Conservation (phyloP, 2,797 vertebrate species). For the Schizothorax lantsangensis region DNA sequence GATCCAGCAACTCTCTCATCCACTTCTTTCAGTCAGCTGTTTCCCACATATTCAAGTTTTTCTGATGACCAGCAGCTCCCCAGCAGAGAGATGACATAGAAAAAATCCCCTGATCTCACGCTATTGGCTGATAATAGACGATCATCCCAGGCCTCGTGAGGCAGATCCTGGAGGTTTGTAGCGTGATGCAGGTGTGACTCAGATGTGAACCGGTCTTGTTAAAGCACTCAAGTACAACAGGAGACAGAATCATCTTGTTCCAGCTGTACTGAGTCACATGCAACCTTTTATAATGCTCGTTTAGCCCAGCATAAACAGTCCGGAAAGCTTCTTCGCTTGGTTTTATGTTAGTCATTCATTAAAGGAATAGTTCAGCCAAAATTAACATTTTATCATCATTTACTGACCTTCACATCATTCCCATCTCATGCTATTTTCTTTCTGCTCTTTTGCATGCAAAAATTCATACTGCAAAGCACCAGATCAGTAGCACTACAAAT, state of each 20-base stretch:
- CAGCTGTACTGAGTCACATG: conserved; percentile 16
- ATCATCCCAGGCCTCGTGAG: not conserved
- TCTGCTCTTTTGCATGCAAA: not conserved
- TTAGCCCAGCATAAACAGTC: not conserved
- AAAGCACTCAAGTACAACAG: not conserved
- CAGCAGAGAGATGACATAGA: not conserved
- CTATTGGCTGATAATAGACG: not conserved
- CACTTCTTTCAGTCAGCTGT: not conserved
- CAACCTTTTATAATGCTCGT: not conserved
- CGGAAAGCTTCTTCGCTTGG: not conserved
- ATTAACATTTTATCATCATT: conserved; percentile 49
- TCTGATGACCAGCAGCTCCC: not conserved
- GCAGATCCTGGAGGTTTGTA: not conserved
- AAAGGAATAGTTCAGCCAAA: conserved; percentile 33
- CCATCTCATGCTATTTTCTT: not conserved
- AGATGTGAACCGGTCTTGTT: conserved; percentile 26
- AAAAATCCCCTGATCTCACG: not conserved
- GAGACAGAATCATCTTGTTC: not conserved
- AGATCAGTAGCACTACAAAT: not conserved
- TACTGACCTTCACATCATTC: not conserved
- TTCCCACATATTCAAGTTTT: not conserved
- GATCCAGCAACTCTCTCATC: not conserved
- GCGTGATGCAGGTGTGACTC: conserved; percentile 45
- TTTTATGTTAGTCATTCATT: conserved; percentile 25
- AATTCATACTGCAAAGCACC: not conserved